Base-by-base conservation (phyloP, 2,888 invertebrate species). In the Leptopilina drosophilae region DNA sequence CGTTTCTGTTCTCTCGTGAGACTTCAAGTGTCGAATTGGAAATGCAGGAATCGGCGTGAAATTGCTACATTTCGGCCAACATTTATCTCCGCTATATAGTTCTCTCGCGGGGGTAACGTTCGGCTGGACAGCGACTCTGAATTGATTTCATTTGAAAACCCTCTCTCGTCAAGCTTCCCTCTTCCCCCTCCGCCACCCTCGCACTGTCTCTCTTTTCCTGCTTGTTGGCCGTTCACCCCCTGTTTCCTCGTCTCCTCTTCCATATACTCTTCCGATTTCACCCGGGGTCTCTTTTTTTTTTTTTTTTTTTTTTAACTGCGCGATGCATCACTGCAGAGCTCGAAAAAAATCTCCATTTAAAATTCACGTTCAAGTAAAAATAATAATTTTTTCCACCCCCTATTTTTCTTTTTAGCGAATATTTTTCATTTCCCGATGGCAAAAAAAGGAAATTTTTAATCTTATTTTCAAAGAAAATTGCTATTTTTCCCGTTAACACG, bases 91-190 rank as follows among this genome's bases (percentile, higher is more conserved):
- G 42, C 42, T 42, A 42, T 42, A 49, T 49, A 81, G 88, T 84
- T 86, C 82, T 83, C 84, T 81, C 79, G 83, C 82, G 88, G 87
- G 87, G 87, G 88, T 88, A 90, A 90, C 89, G 87, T 88, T 89
- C 87, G 88, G 87, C 89, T 87, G 90, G 90, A 89, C 90, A 88
- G 87, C 87, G 88, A 87, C 88, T 89, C 89, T 87, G 90, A 91
- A 91, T 91, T 91, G 91, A 91, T 91, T 91, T 91, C 91, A 89
- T 91, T 91, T 91, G 88, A 90, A 91, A 89, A 88, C 86, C 87
- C 87, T 84, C 86, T 80, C 85, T 78, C 84, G 77, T 82, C 82
- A 81, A 79, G 76, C 82, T 76, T 76, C 82, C 80, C 81, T 85
- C 85, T 84, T 84, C 82, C 77, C 69, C 80, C 12, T 49, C 4